Evolutionary conservation across 2,797 vertebrate genomes (phyloP).

Genomic region (Percopsis omiscomaycus): DNA sequence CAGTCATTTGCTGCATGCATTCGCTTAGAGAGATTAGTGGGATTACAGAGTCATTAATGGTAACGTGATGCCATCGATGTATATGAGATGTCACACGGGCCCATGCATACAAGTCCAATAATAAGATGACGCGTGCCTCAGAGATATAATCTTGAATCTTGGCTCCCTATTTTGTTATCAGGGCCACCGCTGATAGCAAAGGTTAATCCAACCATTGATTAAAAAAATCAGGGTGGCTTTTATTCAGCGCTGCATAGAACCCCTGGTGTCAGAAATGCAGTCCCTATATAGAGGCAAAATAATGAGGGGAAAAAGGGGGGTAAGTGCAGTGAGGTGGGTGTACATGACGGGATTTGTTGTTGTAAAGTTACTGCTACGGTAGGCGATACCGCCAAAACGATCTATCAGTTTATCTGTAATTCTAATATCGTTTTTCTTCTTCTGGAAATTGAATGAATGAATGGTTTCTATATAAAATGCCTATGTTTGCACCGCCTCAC

Average conservation of each 20-base stretch:
- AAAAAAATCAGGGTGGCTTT: constrained; percentile 50
- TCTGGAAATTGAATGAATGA: no score
- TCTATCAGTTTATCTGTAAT: no score
- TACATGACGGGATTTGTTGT: no score
- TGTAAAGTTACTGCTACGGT: no score
- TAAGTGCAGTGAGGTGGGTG: no score
- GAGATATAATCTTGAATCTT: constrained; percentile 55
- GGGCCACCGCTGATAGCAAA: constrained; percentile 35
- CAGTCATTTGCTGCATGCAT: constrained; percentile 49
- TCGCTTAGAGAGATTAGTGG: constrained; percentile 54
- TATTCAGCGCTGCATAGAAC: constrained; percentile 32
- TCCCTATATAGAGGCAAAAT: constrained; percentile 27
- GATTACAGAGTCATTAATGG: constrained; percentile 62
- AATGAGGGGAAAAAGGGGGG: background rate
- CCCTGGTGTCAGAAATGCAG: constrained; percentile 38
- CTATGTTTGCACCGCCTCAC: no score
- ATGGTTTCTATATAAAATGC: no score
- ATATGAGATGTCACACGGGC: constrained; percentile 48
- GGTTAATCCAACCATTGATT: constrained; percentile 64
- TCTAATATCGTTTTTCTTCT: no score
- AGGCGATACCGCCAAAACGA: no score
- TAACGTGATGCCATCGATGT: constrained; percentile 52
- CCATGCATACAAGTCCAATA: constrained; percentile 53
- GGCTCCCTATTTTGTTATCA: constrained; percentile 43
- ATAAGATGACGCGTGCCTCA: constrained; percentile 54